Conservation (phyloP, 2,888 invertebrate species). For the Stenolophus ochropezus region DNA sequence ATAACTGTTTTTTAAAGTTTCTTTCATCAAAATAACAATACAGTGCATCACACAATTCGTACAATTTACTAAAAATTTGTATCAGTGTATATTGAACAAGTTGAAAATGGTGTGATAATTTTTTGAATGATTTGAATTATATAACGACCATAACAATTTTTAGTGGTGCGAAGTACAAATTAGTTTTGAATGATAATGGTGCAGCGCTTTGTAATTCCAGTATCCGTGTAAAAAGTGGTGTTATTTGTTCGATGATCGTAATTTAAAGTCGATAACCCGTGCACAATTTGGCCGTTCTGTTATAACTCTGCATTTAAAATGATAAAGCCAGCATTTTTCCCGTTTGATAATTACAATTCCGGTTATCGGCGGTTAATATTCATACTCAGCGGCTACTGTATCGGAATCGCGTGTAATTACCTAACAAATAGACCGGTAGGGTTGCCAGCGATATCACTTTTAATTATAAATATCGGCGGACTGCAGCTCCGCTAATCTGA, state of each 20-base stretch:
- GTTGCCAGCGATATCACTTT: slow-evolving; percentile 45
- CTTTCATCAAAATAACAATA: too few relatives aligned
- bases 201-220: neutral
- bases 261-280: neutral
- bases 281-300: neutral
- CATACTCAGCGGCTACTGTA: slow-evolving; percentile 36
- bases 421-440: slow-evolving; percentile 29
- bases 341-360: slow-evolving; percentile 34
- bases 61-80: too few relatives aligned
- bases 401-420: slow-evolving; percentile 50
- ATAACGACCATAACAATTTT: neutral
- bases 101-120: too few relatives aligned
- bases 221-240: neutral
- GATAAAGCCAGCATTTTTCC: slow-evolving; percentile 32
- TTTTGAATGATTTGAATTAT: too few relatives aligned
- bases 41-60: too few relatives aligned
- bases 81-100: too few relatives aligned
- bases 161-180: neutral
- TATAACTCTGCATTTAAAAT: slow-evolving; percentile 40
- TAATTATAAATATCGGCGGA: slow-evolving; percentile 48
- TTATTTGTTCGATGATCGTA: slow-evolving; percentile 2
- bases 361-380: slow-evolving; percentile 38
- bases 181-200: neutral
- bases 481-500: slow-evolving; percentile 40
- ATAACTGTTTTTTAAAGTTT: too few relatives aligned